Evolutionary conservation across 2,113 vertebrate species (phyloP).

Genomic region (Misgurnus mizolepis): DNA sequence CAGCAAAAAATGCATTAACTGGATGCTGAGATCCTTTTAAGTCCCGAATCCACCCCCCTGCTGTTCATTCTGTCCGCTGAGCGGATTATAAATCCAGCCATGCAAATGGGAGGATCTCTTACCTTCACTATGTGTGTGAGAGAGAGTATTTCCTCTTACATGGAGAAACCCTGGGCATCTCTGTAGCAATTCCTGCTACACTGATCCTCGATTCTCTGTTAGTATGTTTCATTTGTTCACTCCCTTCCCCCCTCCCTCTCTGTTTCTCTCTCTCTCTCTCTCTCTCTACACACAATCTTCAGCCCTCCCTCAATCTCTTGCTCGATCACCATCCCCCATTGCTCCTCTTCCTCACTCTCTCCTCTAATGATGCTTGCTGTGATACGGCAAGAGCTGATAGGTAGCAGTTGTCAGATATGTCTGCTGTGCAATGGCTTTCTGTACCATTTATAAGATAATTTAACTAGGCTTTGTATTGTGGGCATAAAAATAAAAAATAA

Average conservation of each 20-base stretch:
- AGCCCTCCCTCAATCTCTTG: slow-evolving; percentile 23
- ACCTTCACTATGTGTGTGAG: slow-evolving; percentile 31
- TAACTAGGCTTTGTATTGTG: too few species aligned
- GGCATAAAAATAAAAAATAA: too few species aligned
- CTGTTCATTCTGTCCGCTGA: slow-evolving; percentile 32
- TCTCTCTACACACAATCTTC: slow-evolving; percentile 23
- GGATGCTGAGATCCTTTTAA: slow-evolving; percentile 25
- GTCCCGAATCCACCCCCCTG: slow-evolving; percentile 19
- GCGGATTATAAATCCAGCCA: slow-evolving; percentile 30
- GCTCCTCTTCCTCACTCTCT: slow-evolving; percentile 24
- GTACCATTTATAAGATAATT: too few species aligned
- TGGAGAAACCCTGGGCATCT: slow-evolving; percentile 6
- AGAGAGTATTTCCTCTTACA: slow-evolving; percentile 30
- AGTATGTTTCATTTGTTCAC: slow-evolving; percentile 8
- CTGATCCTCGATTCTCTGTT: slow-evolving; percentile 7
- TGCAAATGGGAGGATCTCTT: slow-evolving; percentile 35
- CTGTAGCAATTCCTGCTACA: slow-evolving; percentile 31
- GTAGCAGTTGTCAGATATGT: not conserved
- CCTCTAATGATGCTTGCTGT: slow-evolving; percentile 29
- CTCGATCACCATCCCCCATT: slow-evolving; percentile 35
- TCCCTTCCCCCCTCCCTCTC: slow-evolving; percentile 3
- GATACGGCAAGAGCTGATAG: slow-evolving; percentile 6
- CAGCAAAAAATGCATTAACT: slow-evolving; percentile 28
- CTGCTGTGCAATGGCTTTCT: too few species aligned
- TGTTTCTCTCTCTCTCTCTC: not conserved